Base-by-base conservation (phyloP, 23 tunicate genomes). In the Diplosoma virens region DNA sequence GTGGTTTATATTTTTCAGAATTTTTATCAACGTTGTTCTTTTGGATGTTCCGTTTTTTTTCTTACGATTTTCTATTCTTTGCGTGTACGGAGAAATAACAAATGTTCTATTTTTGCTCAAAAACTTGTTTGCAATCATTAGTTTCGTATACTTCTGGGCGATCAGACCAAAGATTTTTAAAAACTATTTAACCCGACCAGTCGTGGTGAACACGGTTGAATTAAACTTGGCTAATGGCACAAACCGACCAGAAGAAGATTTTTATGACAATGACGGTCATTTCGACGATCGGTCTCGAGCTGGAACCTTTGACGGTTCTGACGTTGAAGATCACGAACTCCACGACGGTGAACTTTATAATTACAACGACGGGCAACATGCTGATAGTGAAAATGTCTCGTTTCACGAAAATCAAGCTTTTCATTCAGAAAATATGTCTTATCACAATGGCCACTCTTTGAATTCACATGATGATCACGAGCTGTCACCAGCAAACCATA, bases 21-120 rank as follows among this genome's bases (percentile, higher is more conserved):
- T 66, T 52, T 25, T 63, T 3, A 26, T 61, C 63, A 32, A 85
- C 11, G 84, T 88, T 24, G 21, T 82, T 27, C 56, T 88, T 20
- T 71, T 84, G 33, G 95, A 88, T 25, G 33, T 88, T 30, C 95
- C 95, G n/a, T 88, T 82, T 36, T 88, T 88, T 67, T 75, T 82
- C 1, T 80, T 88, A 23, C 75, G 95, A 1, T 60, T 88, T 6
- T 33, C 87, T 16, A 33, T 75, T 47, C 55, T 81, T 24, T 76
- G 87, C 36, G 35, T 55, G 35, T 88, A 50, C 63, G 80, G 75
- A 35, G 34, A 84, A 18, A 31, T 69, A 52, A 67, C 78, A 26
- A 59, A 76, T 30, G 71, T 77, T 25, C 58, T 88, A 30, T 88
- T 88, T 55, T 37, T 88, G 50, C 63, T 88, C 70, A 88, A 88